Base-by-base conservation (phyloP, 2,888 invertebrate species). In the Tetranychus truncatus region DNA sequence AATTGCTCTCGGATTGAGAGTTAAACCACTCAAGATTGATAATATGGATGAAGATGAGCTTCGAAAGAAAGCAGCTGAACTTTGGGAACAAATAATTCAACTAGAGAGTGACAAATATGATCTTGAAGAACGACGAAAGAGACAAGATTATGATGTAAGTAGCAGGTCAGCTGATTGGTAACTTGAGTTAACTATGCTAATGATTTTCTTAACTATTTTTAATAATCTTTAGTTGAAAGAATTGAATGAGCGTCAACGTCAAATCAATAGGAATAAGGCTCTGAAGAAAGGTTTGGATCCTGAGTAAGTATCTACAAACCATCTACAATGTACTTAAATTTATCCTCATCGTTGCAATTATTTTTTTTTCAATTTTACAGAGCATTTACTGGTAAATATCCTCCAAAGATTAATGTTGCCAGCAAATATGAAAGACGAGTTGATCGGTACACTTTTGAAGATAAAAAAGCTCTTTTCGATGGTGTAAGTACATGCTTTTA, bases 341-440 rank as follows among this genome's bases (percentile, higher is more conserved):
- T 24, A 8, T 20, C 45, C 75, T 45, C 21, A 24, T 24, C 24
- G 24, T 24, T 24, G 2, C 2, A 24, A 24, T 24, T 24, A 24
- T 77, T 55, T 9, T 55, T 46, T 15, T 55, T 55, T 55, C 5
- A 69, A 34, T 34, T 34, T 24, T 69, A 2, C 21, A 69, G 69
- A 20, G 93, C 94, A 83, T 89, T 94, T 82, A 93, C 93, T 83
- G 94, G 94, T 85, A 94, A 94, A 87, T 92, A 94, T 87, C 94
- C 94, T 85, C 95, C 95, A 83, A 95, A 95, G 89, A 94, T 96
- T 85, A 93, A 93, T 88, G 93, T 95, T 83, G 94, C 95, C 84
- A 95, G 95, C 86, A 96, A 96, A 88, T 96, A 95, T 86, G 96
- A 96, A 87, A 88, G 95, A 85, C 92, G 95, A 85, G 92, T 94